These are phyloP conservation scores for Hemiscyllium ocellatum DNA, from an alignment of 2,113 vertebrate species.

Conservation along the genomic window DNA sequence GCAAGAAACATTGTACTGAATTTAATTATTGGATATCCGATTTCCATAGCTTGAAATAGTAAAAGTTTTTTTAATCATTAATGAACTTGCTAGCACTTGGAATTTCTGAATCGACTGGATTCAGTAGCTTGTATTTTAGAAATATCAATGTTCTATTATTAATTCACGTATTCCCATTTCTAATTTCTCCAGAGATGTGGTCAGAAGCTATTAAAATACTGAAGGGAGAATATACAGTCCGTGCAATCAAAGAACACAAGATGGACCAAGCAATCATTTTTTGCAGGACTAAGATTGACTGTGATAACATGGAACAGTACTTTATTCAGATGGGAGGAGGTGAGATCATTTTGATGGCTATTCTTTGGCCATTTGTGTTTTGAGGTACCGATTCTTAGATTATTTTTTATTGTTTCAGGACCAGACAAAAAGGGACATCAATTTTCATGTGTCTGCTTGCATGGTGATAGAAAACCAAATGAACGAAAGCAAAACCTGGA, in stretches of 20 bases:
- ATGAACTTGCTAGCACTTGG: not conserved
- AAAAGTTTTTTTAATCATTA: not conserved
- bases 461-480: slow-evolving; percentile 90
- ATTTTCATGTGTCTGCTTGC: slow-evolving; percentile 92
- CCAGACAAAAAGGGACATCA: slow-evolving; percentile 90
- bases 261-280: slow-evolving; percentile 98
- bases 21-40: not conserved
- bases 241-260: slow-evolving; percentile 93
- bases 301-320: slow-evolving; percentile 93
- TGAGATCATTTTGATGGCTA: slow-evolving; percentile 45
- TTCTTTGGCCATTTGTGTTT: not conserved
- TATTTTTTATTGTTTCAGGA: slow-evolving; percentile 56
- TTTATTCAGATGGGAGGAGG: slow-evolving; percentile 95
- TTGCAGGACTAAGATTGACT: slow-evolving; percentile 96
- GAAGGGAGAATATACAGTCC: slow-evolving; percentile 84
- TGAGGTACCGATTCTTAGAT: slow-evolving; percentile 17
- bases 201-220: slow-evolving; percentile 93
- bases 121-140: not conserved
- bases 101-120: not conserved
- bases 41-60: not conserved
- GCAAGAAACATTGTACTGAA: not conserved
- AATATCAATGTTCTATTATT: not conserved
- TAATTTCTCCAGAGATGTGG: slow-evolving; percentile 78
- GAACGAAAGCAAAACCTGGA: slow-evolving; percentile 94
- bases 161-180: not conserved